Conservation (phyloP, 2,888 invertebrate species). For the Seira ritae region DNA sequence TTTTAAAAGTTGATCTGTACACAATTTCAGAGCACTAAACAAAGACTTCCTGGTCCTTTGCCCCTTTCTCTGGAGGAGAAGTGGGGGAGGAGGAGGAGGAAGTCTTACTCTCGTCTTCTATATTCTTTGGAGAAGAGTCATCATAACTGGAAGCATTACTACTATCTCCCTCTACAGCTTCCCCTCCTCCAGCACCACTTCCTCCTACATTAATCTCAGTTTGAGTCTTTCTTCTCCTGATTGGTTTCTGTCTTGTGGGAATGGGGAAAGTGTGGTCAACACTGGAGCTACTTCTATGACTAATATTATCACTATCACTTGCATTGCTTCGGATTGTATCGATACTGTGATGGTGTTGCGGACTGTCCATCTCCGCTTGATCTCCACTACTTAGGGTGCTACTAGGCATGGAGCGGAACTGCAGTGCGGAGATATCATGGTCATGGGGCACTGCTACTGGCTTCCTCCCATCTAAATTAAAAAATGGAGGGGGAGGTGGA, state of each 20-base stretch:
- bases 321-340: conserved; percentile 52
- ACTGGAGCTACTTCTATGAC: conserved; percentile 46
- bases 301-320: conserved; percentile 55
- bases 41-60: conserved; percentile 73
- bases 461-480: not conserved
- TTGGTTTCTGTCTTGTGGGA: conserved; percentile 45
- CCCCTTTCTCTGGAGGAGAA: conserved; percentile 19
- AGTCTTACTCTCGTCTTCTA: conserved; percentile 32
- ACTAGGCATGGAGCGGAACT: not conserved
- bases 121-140: not conserved
- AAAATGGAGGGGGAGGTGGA: not conserved
- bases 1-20: no score
- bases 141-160: not conserved
- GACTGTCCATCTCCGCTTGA: not conserved
- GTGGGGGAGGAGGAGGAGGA: not conserved
- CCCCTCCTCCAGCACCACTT: no score
- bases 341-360: conserved; percentile 13
- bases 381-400: no score
- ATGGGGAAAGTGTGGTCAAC: conserved; percentile 40
- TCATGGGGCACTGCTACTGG: not conserved
- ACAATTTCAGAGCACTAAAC: conserved; percentile 75
- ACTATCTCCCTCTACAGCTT: not conserved
- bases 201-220: conserved; percentile 16
- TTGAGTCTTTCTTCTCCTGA: conserved; percentile 42
- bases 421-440: not conserved